Base-by-base conservation (phyloP, 2,113 vertebrate genomes). In the Coturnix japonica region DNA sequence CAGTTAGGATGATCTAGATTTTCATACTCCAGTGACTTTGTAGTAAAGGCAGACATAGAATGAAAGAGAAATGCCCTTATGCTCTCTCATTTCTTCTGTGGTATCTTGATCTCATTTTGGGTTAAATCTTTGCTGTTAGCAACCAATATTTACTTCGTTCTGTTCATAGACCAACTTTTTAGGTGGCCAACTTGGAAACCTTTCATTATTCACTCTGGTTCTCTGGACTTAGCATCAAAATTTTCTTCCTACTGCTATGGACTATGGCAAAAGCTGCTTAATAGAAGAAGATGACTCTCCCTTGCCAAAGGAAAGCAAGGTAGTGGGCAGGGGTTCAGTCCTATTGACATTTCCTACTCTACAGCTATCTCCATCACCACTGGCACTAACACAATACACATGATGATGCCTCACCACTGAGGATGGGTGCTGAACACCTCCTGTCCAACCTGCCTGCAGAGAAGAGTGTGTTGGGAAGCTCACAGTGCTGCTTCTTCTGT, bases 21-120 rank as follows among this genome's bases (percentile, higher is more conserved):
- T 13, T 35, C 56, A 81, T 39, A 74, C 1, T 49, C 31, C 30
- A 61, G 1, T 33, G 18, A 47, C 22, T 63, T 26, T 54, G 54
- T 37, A 47, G n/a, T 39, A 47, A 74, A 66, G 54, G 19, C 12
- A 47, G 53, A 46, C 0, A 2, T 1, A 37, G 19, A 0, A 1
- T 47, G 43, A 80, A 67, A 43, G 46, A 19, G 31, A 72, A 77
- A 81, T n/a, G 14, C 10, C 22, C 53, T 31, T 31, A 53, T 31
- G 13, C 41, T 53, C 37, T 69, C 41, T 37, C 25, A 41, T 9
- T 46, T 51, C 51, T 18, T 14, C 31, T 1, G 0, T 7, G n/a
- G 15, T 20, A 37, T 61, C 31, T 61, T 51, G 49, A 46, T 46
- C 46, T 19, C 20, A 20, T 18, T 11, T 37, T 30, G n/a, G 23